These are phyloP conservation scores for Microvelia longipes DNA, from an alignment of 1,140 invertebrate genomes.

Conservation along the genomic window DNA sequence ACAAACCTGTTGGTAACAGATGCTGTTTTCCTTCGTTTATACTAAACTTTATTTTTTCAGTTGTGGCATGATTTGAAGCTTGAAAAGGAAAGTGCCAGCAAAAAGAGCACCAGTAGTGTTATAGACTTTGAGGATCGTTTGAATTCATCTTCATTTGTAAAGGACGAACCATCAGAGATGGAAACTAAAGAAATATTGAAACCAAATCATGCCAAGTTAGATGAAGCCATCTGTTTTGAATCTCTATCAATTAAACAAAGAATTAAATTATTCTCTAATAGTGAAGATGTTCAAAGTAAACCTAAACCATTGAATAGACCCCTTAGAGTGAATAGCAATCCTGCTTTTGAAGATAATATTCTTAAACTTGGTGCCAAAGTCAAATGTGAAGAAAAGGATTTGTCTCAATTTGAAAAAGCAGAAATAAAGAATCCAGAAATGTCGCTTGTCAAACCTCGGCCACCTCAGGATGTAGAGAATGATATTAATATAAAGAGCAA, in stretches of 20 bases:
- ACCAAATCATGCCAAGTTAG: not conserved
- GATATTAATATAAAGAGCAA: not conserved
- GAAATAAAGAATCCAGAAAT: no score
- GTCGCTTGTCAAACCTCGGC: not conserved
- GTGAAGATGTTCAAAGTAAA: conserved; percentile 13
- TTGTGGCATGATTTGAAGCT: conserved; percentile 49
- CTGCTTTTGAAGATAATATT: conserved; percentile 9
- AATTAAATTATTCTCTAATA: conserved; percentile 19
- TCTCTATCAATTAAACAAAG: conserved; percentile 16
- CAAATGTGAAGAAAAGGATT: not conserved
- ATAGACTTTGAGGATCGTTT: conserved; percentile 16
- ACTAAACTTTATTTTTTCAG: no score
- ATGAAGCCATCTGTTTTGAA: not conserved
- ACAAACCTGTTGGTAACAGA: no score
- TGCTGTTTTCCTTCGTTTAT: no score
- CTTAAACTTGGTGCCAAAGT: not conserved
- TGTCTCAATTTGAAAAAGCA: not conserved
- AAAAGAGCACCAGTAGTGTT: conserved; percentile 14
- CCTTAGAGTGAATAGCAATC: conserved; percentile 12
- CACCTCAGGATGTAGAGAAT: not conserved
- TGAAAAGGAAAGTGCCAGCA: conserved; percentile 22
- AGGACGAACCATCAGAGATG: not conserved
- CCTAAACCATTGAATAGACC: conserved; percentile 2
- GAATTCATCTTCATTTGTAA: conserved; percentile 1
- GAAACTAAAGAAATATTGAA: not conserved